These are phyloP conservation scores for Pithys albifrons DNA, from an alignment of 2,113 vertebrate species.

Conservation along the genomic window DNA sequence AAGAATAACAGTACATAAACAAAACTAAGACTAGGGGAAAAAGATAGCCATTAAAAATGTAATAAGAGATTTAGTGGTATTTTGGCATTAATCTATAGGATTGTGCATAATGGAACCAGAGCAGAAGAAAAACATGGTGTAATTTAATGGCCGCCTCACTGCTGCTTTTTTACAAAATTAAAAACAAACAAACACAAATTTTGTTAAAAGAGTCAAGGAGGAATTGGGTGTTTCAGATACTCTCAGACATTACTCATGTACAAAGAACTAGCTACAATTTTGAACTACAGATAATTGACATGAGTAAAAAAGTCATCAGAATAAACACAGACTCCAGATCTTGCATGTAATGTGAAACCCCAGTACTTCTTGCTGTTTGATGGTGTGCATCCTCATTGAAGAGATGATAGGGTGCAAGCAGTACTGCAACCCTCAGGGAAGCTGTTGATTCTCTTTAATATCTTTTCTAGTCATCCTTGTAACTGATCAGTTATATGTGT, in stretches of 20 bases:
- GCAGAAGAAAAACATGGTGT: not conserved
- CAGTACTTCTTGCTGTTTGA: not conserved
- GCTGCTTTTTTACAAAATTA: not conserved
- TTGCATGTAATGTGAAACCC: not conserved
- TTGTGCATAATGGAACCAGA: not conserved
- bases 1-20: not conserved
- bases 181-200: not conserved
- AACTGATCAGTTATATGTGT: not conserved
- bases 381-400: not conserved
- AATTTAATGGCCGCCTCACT: not conserved
- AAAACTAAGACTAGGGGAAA: not conserved
- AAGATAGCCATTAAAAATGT: not conserved
- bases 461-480: not conserved
- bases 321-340: not conserved
- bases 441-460: not conserved
- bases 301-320: not conserved
- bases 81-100: not conserved
- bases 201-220: not conserved
- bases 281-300: not conserved
- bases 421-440: not conserved
- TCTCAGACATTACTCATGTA: accelerated
- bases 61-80: not conserved
- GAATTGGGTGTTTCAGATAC: not conserved
- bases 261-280: not conserved
- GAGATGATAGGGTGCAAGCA: not conserved